phyloP scores from a whole-genome alignment of 2,113 vertebrate species.

The Myanophis thanlyinensis region DNA sequence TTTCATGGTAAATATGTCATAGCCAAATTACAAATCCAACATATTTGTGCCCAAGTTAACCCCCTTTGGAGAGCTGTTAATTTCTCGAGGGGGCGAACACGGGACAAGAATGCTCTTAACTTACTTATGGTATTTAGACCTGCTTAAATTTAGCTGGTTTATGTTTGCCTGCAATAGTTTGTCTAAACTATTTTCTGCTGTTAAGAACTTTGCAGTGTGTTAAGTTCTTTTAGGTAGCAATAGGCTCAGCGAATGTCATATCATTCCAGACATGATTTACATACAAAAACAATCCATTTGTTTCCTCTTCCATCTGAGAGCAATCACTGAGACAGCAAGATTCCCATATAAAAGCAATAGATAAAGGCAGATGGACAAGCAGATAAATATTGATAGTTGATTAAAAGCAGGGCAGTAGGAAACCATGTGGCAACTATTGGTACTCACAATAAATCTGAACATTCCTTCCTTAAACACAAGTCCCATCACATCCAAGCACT shows the following conservation, averaged over 20 bases:
- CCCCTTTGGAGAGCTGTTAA: background rate
- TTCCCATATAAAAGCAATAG: background rate
- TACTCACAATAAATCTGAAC: background rate
- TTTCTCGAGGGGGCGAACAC: background rate
- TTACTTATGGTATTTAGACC: background rate
- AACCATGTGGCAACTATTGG: background rate
- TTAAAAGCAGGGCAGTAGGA: background rate
- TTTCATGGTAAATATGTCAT: slow-evolving; percentile 3
- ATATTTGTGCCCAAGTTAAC: background rate
- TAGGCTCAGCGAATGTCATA: background rate
- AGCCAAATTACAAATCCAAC: background rate
- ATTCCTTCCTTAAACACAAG: background rate
- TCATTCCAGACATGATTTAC: background rate
- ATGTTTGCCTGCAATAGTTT: background rate
- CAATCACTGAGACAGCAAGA: background rate
- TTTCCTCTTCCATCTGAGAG: background rate
- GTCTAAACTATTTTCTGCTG: background rate
- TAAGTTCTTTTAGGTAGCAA: background rate
- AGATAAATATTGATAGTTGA: background rate
- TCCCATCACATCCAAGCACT: background rate
- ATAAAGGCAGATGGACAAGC: background rate
- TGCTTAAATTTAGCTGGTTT: background rate
- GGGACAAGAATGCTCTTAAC: background rate
- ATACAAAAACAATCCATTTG: no score
- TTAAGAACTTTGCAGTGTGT: background rate